Percentiles rank a stretch among this genome's conserved stretches.
These are phyloP conservation scores for Hyalella azteca DNA, from an alignment of 2,888 invertebrate genomes.

Conservation along the genomic window DNA sequence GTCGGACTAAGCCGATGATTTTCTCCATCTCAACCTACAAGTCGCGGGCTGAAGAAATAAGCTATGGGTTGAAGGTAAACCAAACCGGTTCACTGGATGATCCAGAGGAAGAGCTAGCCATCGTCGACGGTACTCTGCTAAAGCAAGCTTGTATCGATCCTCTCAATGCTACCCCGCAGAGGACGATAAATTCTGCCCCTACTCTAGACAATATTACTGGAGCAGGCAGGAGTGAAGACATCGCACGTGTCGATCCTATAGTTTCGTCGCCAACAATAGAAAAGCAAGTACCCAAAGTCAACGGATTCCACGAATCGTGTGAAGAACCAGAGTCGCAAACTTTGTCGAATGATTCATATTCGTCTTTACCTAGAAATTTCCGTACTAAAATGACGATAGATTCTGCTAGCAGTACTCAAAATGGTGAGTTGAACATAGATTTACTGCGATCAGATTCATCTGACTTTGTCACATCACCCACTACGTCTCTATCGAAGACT, in stretches of 20 bases:
- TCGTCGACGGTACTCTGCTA: not conserved
- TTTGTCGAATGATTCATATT: too few relatives aligned
- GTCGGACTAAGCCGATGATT: not conserved
- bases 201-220: too few relatives aligned
- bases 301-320: too few relatives aligned
- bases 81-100: conserved; percentile 20
- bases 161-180: too few relatives aligned
- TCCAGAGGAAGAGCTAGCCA: not conserved
- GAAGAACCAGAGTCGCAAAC: too few relatives aligned
- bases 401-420: not conserved
- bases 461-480: not conserved
- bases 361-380: conserved; percentile 8
- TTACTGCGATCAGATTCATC: not conserved
- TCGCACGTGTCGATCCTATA: too few relatives aligned
- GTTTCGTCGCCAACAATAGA: too few relatives aligned
- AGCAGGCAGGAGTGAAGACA: too few relatives aligned
- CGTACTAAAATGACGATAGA: not conserved
- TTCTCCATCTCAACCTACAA: conserved; percentile 56
- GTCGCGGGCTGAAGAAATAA: conserved; percentile 48
- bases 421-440: not conserved
- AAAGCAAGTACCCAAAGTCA: too few relatives aligned
- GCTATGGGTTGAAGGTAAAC: conserved; percentile 50
- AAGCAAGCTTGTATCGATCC: too few relatives aligned
- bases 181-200: too few relatives aligned
- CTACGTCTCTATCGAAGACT: not conserved